Percentiles rank a stretch among this genome's conserved stretches.
phyloP scores from a whole-genome alignment of 2,113 vertebrate species.

The Dolichallabes microphthalmus region DNA sequence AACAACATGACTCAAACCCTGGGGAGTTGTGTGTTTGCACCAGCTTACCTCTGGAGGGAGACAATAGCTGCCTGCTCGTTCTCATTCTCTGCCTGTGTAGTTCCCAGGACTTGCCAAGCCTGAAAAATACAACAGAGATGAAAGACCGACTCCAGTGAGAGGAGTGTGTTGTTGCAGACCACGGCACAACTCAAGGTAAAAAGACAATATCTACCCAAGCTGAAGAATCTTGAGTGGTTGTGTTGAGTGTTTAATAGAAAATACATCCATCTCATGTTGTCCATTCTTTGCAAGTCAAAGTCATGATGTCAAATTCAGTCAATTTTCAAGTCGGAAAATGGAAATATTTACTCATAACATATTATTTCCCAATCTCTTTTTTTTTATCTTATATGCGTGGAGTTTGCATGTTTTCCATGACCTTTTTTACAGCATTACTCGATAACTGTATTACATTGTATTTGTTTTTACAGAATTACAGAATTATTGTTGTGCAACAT shows the following conservation, averaged over 20 bases:
- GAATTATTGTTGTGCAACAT: not conserved
- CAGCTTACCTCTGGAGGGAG: constrained; percentile 92
- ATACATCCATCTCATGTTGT: not conserved
- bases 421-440: no score
- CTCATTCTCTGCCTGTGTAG: constrained; percentile 97
- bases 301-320: not conserved
- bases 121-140: constrained; percentile 61
- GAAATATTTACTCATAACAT: not conserved
- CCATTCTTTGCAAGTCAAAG: not conserved
- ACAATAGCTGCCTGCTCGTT: constrained; percentile 97
- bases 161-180: constrained; percentile 28
- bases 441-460: not conserved
- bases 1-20: constrained; percentile 5
- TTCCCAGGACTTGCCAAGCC: constrained; percentile 97
- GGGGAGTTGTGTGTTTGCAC: constrained; percentile 52
- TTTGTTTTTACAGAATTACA: no score
- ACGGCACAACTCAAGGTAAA: constrained; percentile 15
- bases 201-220: constrained; percentile 24
- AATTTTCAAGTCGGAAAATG: no score
- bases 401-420: no score
- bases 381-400: not conserved
- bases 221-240: constrained; percentile 20
- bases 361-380: not conserved
- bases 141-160: constrained; percentile 32
- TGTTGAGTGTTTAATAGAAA: not conserved